phyloP scores from a whole-genome alignment of 2,797 vertebrate species.

The Limosa lapponica region DNA sequence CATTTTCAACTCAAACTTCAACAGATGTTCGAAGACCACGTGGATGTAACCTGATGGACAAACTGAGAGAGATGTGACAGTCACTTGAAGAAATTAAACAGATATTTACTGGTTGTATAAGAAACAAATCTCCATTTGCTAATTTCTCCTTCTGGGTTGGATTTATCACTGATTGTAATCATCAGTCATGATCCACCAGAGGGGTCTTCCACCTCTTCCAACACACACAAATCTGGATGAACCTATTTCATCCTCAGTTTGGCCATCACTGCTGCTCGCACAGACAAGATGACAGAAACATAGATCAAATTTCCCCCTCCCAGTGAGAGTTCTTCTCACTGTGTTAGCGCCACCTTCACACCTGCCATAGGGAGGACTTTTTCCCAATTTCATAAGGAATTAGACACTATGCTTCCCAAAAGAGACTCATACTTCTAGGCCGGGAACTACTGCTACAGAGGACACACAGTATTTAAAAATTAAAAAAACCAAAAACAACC shows the following conservation, averaged over 20 bases:
- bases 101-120: not conserved
- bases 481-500: fast-evolving
- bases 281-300: not conserved
- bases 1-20: not conserved
- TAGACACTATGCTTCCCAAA: not conserved
- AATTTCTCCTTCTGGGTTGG: not conserved
- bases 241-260: not conserved
- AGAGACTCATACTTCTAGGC: not conserved
- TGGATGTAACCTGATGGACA: not conserved
- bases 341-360: not conserved
- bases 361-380: not conserved
- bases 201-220: not conserved
- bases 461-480: not conserved
- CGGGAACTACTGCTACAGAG: not conserved
- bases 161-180: not conserved
- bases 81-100: not conserved
- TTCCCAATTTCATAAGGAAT: not conserved
- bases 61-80: not conserved
- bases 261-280: not conserved
- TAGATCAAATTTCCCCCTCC: not conserved
- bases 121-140: not conserved
- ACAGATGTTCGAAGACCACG: not conserved
- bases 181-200: not conserved
- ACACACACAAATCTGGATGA: not conserved
- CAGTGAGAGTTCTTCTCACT: not conserved